These are phyloP conservation scores for Plotosus lineatus DNA, from an alignment of 2,113 vertebrate genomes.

Conservation along the genomic window DNA sequence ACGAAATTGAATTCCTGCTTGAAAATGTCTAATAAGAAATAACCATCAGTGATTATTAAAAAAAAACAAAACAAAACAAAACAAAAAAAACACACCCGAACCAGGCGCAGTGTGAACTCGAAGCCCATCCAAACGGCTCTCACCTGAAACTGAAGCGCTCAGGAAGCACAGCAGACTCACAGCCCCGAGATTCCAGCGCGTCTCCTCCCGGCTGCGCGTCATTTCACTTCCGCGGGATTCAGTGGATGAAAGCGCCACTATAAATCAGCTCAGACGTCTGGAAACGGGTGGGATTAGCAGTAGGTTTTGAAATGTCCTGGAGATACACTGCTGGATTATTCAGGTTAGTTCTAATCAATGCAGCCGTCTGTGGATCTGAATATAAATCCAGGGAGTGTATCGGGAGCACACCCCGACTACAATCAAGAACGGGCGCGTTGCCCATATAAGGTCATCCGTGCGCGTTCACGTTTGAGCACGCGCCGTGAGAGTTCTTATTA, in stretches of 20 bases:
- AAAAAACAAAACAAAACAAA: neutral
- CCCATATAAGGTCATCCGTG: conserved; percentile 64
- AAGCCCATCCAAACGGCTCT: conserved; percentile 22
- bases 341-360: neutral
- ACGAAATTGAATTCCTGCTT: neutral
- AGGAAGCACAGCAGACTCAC: neutral
- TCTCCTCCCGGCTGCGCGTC: neutral
- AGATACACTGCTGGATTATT: too few species aligned
- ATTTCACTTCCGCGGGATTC: neutral
- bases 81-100: too few species aligned
- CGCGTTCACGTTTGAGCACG: neutral
- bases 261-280: neutral
- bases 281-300: neutral
- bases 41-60: neutral
- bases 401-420: neutral
- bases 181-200: neutral
- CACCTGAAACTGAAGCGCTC: conserved; percentile 55
- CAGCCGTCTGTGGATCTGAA: neutral
- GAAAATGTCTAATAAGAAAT: neutral
- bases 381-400: neutral
- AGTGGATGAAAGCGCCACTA: neutral
- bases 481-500: neutral
- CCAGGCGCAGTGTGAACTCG: neutral
- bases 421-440: neutral
- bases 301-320: neutral